Evolutionary conservation across 2,888 invertebrate genomes (phyloP).

Genomic region (Eurois occulta): DNA sequence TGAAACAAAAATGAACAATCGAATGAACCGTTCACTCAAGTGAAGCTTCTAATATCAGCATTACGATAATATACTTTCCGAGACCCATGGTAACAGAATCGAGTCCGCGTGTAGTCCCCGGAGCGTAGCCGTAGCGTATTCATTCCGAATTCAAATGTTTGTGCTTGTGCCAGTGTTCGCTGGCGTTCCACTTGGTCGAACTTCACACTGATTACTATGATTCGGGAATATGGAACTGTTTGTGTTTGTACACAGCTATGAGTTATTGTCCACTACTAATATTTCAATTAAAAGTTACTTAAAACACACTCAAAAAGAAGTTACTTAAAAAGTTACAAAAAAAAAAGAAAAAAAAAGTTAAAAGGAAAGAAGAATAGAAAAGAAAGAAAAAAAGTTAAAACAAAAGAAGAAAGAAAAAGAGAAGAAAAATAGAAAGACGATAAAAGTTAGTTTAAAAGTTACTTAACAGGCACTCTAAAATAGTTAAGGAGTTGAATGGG

Average conservation of each 20-base stretch:
- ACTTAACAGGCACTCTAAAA: no score
- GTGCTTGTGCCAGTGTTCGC: conserved; percentile 35
- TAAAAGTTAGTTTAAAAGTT: no score
- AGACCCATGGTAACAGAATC: conserved; percentile 49
- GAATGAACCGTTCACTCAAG: neutral
- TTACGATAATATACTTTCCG: conserved; percentile 31
- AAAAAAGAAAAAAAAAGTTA: no score
- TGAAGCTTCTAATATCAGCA: neutral
- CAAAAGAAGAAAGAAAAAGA: no score
- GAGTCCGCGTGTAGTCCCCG: conserved; percentile 25
- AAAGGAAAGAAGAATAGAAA: no score
- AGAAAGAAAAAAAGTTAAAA: no score
- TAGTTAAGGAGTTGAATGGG: no score
- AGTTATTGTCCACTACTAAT: neutral
- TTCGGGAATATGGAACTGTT: conserved; percentile 46
- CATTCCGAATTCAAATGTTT: conserved; percentile 63
- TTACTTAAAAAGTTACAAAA: no score
- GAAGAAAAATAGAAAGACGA: no score
- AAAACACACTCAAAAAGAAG: no score
- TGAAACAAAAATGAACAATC: neutral
- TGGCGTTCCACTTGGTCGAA: conserved; percentile 49
- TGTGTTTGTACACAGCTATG: conserved; percentile 18
- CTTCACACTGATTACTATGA: conserved; percentile 53
- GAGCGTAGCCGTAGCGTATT: conserved; percentile 42
- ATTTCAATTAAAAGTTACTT: no score